Evolutionary conservation across 2,113 vertebrate genomes (phyloP), one percentile per base, ranked within the genome.

Genomic region (Pundamilia nyererei): DNA sequence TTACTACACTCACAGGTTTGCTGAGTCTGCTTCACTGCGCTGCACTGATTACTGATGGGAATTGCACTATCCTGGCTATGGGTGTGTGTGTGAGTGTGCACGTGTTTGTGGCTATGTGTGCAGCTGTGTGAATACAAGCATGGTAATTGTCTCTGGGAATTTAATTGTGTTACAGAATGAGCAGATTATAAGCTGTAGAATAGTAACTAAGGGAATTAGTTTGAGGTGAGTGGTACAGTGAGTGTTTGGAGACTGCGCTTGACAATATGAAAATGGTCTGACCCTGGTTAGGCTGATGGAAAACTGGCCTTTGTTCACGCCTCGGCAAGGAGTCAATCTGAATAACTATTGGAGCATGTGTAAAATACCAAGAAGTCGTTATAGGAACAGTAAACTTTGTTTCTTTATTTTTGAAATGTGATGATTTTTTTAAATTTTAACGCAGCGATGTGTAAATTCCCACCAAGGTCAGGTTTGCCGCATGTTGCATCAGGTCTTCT

Each of bases 1-100:
- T 94, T 93, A 91, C 93, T 77, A 79, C 87, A 89, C 91, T 91
- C 84, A 70, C 85, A 87, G 86, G 86, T 90, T 90, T 90, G 95
- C 94, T 95, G 95, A 95, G 93, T 93, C 83, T 86, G 94, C 94
- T 93, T 92, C 82, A 60, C 87, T 91, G 93, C 54, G 90, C 89
- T 82, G 47, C 93, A 83, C 93, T 93, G 94, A 94, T 94, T 95
- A 88, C 93, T 92, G 93, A 93, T 90, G 93, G 94, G 94, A 94
- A 89, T 94, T 93, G 80, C 87, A 82, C 89, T 31, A 79, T 81
- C 58, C 47, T 86, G 19, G 45, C 33, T 45, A 54, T 26, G 26
- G 42, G 60, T 56, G 65, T 68, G 21, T 21, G 45, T 24, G 77
- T 26, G 21, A 56, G 31, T 53, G 9, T n/a, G 75, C 42, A 33